phyloP scores from a whole-genome alignment of 2,888 invertebrate species.

The Volucella bombylans region DNA sequence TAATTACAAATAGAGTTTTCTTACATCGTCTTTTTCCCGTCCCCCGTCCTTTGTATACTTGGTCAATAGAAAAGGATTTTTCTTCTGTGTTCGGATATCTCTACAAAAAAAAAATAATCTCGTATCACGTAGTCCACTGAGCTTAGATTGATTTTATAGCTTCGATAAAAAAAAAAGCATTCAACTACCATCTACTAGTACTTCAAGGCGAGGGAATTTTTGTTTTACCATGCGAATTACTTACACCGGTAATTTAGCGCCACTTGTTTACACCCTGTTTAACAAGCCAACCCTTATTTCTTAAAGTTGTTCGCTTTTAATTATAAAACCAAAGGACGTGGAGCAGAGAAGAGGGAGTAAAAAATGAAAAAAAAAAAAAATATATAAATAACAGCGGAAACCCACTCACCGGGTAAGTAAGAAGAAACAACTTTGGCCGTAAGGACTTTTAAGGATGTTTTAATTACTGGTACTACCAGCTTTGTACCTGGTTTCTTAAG shows the following conservation, averaged over 20 bases:
- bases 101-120: neutral
- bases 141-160: conserved; percentile 57
- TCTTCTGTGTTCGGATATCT: conserved; percentile 2
- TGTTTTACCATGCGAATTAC: conserved; percentile 79
- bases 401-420: conserved; percentile 40
- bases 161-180: conserved; percentile 12
- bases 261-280: conserved; percentile 82
- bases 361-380: conserved; percentile 40
- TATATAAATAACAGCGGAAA: neutral
- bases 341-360: neutral
- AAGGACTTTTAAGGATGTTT: conserved; percentile 73
- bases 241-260: conserved; percentile 82
- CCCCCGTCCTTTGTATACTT: conserved; percentile 54
- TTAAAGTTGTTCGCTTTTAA: conserved; percentile 72
- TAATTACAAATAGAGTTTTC: conserved; percentile 67
- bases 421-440: conserved; percentile 64
- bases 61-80: conserved; percentile 63
- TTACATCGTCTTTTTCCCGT: neutral
- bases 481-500: conserved; percentile 64
- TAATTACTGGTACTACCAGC: conserved; percentile 70
- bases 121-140: conserved; percentile 21
- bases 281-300: conserved; percentile 79
- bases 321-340: conserved; percentile 69
- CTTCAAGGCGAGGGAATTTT: conserved; percentile 22
- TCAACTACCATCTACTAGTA: conserved; percentile 9